Evolutionary conservation across 2,888 invertebrate genomes (phyloP).

Genomic region (Hybos culiciformis): DNA sequence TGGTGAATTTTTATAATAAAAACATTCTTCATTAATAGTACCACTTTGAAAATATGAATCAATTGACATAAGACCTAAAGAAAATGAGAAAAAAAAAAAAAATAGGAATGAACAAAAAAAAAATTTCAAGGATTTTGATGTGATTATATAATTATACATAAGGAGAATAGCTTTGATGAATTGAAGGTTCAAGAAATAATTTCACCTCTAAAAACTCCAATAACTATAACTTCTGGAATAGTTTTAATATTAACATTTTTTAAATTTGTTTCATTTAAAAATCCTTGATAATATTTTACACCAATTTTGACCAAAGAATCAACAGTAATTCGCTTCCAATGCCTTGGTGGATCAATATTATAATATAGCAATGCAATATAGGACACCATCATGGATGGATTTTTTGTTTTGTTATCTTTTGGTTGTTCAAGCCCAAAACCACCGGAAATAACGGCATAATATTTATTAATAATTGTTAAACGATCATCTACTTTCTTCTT

Average conservation of each 20-base stretch:
- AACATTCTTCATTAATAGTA: slow-evolving; percentile 25
- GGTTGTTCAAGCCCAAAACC: slow-evolving; percentile 25
- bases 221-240: slow-evolving; percentile 34
- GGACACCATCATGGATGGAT: slow-evolving; percentile 46
- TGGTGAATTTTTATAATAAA: slow-evolving; percentile 22
- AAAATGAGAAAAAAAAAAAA: too few relatives aligned
- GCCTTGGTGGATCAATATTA: slow-evolving; percentile 47
- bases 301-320: slow-evolving; percentile 35
- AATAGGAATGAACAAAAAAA: too few relatives aligned
- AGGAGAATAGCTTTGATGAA: slow-evolving; percentile 25
- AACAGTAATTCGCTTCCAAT: slow-evolving; percentile 47
- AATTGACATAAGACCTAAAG: too few relatives aligned
- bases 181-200: slow-evolving; percentile 24
- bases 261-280: slow-evolving; percentile 22
- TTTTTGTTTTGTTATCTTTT: slow-evolving; percentile 25
- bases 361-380: slow-evolving; percentile 48
- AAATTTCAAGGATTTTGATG: too few relatives aligned
- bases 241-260: slow-evolving; percentile 24
- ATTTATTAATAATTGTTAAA: slow-evolving; percentile 26
- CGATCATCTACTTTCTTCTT: slow-evolving; percentile 6
- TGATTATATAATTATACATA: too few relatives aligned
- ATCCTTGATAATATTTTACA: slow-evolving; percentile 21
- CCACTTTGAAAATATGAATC: slow-evolving; percentile 25
- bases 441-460: slow-evolving; percentile 27
- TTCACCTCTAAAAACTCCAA: slow-evolving; percentile 26